Conservation (phyloP, 2,797 vertebrate species). For the Echiichthys vipera region DNA sequence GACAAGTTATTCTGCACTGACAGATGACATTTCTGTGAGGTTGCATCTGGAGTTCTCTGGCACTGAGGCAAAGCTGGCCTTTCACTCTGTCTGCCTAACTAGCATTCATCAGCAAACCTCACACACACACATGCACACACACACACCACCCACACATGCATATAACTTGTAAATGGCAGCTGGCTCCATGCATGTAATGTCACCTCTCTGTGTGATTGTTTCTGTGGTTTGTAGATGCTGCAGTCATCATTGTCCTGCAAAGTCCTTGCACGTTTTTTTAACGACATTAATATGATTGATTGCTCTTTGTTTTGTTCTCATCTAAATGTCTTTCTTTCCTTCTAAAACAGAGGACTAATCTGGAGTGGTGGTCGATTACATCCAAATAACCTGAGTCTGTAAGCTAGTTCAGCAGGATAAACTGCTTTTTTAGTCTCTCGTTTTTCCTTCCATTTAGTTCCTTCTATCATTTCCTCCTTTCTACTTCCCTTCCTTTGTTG, state of each 20-base stretch:
- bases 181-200: constrained; percentile 29
- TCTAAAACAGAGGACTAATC: constrained; percentile 1
- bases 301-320: constrained; percentile 10
- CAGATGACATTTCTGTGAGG: constrained; percentile 82
- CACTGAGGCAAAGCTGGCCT: constrained; percentile 76
- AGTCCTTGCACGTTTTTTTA: constrained; percentile 17
- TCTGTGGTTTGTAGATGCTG: not conserved
- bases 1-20: constrained; percentile 77
- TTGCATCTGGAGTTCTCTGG: constrained; percentile 71
- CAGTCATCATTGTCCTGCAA: not conserved
- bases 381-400: not conserved
- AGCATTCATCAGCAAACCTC: constrained; percentile 69
- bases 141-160: constrained; percentile 22
- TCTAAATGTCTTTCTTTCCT: constrained; percentile 1
- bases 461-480: constrained; percentile 1
- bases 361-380: constrained; percentile 4
- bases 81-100: constrained; percentile 74
- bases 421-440: not conserved
- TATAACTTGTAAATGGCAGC: constrained; percentile 65
- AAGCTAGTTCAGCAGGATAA: not conserved
- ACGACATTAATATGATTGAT: constrained; percentile 2
- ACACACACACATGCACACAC: constrained; percentile 11
- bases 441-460: not conserved
- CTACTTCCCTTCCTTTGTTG: not conserved
- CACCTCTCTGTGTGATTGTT: constrained; percentile 17